Base-by-base conservation (phyloP, 2,797 vertebrate species). In the Gouania willdenowi region DNA sequence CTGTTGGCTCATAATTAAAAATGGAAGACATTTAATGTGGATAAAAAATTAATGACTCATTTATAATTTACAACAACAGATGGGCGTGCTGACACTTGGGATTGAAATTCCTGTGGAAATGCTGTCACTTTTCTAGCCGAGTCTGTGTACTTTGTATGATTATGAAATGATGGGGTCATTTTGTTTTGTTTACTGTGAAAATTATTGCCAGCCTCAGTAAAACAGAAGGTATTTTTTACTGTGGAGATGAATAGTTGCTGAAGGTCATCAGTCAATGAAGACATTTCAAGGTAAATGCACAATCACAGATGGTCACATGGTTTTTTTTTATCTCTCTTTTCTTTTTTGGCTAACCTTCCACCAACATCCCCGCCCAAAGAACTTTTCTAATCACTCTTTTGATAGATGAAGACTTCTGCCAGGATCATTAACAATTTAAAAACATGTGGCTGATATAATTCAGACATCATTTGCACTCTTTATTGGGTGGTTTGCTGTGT, bases 41-140 rank as follows among this genome's bases (percentile, higher is more conserved):
- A 90, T 92, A 76, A 87, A 91, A 91, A 46, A 86, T 89, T 90
- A 91, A 92, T 89, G 81, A 59, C 59, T 76, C 50, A 78, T 93
- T 91, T 88, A 91, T 90, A 91, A 92, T 93, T 93, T 85, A 92
- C 79, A 69, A 85, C 55, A 84, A 78, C 88, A 92, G 89, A 92
- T 91, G 87, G 89, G 81, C 75, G 71, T 71, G 63, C 52, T 77
- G 77, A 75, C 66, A 73, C 55, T 52, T 60, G 72, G 53, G 64
- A 67, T 50, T 60, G 62, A 44, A n/a, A 57, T 48, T 66, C 59
- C 59, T 50, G 54, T 37, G 60, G n/a, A 61, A 73, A 63, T 45
- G 48, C 45, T 54, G 56, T 80, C 64, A 61, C 47, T 76, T 68
- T 20, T 55, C 47, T 42, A 33, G 34, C 27, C 44, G 55, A 6